A percentile compares a stretch with the other conserved stretches of the same genome.
Evolutionary conservation across 2,113 vertebrate genomes (phyloP).

Genomic region (Saguinus midas): DNA sequence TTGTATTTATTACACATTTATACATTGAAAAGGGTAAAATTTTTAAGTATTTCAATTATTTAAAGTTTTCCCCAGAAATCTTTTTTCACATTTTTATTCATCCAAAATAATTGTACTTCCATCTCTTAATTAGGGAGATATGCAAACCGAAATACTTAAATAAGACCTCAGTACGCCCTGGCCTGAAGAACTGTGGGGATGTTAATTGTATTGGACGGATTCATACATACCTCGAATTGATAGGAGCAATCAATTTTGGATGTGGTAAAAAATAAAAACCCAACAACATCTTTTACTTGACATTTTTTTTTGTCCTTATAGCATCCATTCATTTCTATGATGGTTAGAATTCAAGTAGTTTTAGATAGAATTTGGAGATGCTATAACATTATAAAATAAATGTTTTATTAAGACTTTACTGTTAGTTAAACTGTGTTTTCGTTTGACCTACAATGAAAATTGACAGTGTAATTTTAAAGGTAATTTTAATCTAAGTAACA

Average conservation of each 20-base stretch:
- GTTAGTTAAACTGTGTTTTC: constrained; percentile 48
- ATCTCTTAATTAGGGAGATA: constrained; percentile 87
- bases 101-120: constrained; percentile 62
- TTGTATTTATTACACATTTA: constrained; percentile 42
- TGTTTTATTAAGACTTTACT: constrained; percentile 47
- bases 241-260: constrained; percentile 97
- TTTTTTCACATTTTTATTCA: constrained; percentile 48
- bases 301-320: constrained; percentile 52
- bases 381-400: constrained; percentile 16
- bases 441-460: constrained; percentile 41
- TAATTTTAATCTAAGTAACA: constrained; percentile 23
- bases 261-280: constrained; percentile 89
- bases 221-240: constrained; percentile 97
- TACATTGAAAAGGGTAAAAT: constrained; percentile 11
- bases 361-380: constrained; percentile 33
- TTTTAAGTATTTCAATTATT: constrained; percentile 45
- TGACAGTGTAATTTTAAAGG: constrained; percentile 34
- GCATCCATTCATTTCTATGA: constrained; percentile 37
- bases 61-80: constrained; percentile 48
- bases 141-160: constrained; percentile 97
- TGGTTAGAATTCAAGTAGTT: constrained; percentile 47
- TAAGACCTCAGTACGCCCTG: constrained; percentile 97
- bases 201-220: constrained; percentile 99
- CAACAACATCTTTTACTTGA: constrained; percentile 53
- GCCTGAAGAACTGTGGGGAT: constrained; percentile 97